Evolutionary conservation across 1,140 invertebrate genomes (phyloP).

Genomic region (Tetramorium alpestre): DNA sequence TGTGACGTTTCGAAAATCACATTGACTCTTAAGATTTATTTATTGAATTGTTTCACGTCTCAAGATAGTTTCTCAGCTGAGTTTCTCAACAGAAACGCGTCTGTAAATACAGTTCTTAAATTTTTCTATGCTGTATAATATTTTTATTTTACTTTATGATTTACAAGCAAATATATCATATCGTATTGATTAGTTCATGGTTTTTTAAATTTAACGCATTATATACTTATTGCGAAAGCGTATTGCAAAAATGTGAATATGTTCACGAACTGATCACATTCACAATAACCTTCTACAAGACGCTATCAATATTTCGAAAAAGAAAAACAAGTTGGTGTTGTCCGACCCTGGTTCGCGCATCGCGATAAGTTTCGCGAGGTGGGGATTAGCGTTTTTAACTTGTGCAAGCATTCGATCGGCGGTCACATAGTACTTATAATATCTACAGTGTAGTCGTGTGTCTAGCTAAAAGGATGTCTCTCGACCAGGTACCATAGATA

Average conservation of each 20-base stretch:
- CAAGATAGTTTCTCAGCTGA: neutral
- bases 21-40: neutral
- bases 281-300: neutral
- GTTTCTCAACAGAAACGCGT: neutral
- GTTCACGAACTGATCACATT: neutral
- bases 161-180: neutral
- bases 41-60: neutral
- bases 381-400: slow-evolving; percentile 57
- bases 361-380: neutral
- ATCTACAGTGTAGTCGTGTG: neutral
- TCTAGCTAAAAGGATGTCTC: slow-evolving; percentile 49
- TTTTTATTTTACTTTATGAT: neutral
- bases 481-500: slow-evolving; percentile 52
- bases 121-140: neutral
- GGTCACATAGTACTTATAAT: slow-evolving; percentile 18
- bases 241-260: neutral
- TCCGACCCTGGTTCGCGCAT: neutral
- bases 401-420: slow-evolving; percentile 7
- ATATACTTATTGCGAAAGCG: neutral
- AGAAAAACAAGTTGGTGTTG: neutral
- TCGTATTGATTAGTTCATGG: neutral
- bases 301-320: neutral
- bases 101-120: neutral
- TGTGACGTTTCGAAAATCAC: neutral
- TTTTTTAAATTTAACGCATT: neutral